Evolutionary conservation across 1,140 invertebrate species (phyloP).

Genomic region (Apis laboriosa): DNA sequence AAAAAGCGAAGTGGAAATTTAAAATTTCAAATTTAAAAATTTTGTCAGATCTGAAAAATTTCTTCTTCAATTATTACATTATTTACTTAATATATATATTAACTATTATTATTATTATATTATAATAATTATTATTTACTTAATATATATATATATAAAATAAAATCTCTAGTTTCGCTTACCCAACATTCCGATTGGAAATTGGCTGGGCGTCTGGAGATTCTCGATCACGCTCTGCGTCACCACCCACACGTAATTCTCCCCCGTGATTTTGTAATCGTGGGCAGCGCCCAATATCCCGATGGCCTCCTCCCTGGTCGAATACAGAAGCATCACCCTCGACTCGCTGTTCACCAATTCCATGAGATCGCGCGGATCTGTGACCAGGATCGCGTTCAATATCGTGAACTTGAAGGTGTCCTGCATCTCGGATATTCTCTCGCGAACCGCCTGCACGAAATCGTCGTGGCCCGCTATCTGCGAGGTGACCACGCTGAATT

Average conservation of each 20-base stretch:
- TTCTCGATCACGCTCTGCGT: slow-evolving; percentile 96
- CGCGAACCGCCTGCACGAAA: slow-evolving; percentile 95
- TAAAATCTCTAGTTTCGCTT: slow-evolving; percentile 72
- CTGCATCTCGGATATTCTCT: slow-evolving; percentile 91
- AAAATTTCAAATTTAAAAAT: too few species aligned
- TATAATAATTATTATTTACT: too few species aligned
- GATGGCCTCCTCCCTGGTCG: slow-evolving; percentile 92
- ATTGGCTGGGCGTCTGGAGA: slow-evolving; percentile 88
- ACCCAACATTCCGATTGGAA: slow-evolving; percentile 97
- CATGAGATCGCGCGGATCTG: slow-evolving; percentile 84
- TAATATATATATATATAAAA: too few species aligned
- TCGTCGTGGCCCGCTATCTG: slow-evolving; percentile 96
- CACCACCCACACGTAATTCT: slow-evolving; percentile 98
- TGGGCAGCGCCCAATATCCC: slow-evolving; percentile 91
- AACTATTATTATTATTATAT: too few species aligned
- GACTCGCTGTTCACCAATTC: slow-evolving; percentile 95
- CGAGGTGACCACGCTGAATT: slow-evolving; percentile 96
- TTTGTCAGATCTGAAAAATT: not conserved
- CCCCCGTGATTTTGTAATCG: slow-evolving; percentile 93
- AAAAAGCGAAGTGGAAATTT: too few species aligned
- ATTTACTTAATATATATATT: too few species aligned
- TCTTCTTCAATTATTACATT: too few species aligned
- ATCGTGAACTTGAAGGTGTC: slow-evolving; percentile 95
- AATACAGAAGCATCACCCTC: slow-evolving; percentile 95
- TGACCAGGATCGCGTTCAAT: slow-evolving; percentile 90